A percentile compares a stretch with the other conserved stretches of the same genome.
Conservation (phyloP, 1,140 invertebrate genomes). For the Dendrolimus kikuchii region DNA sequence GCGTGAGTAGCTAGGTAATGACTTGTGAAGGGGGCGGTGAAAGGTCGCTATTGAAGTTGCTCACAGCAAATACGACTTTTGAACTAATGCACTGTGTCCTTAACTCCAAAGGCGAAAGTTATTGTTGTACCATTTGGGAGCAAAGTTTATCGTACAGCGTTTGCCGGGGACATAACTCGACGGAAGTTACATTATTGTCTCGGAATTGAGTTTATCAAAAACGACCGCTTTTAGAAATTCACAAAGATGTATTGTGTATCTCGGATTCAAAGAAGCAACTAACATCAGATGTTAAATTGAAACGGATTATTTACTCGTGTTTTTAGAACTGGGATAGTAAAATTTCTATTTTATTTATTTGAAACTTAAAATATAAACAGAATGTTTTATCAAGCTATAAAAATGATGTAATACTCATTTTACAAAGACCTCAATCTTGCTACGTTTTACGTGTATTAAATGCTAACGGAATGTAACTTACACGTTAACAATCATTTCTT, state of each 20-base stretch:
- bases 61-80: constrained; percentile 20
- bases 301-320: too few species aligned
- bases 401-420: too few species aligned
- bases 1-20: constrained; percentile 30
- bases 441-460: too few species aligned
- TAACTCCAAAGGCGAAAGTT: constrained; percentile 13
- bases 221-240: constrained; percentile 10
- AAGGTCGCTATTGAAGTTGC: constrained; percentile 16
- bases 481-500: too few species aligned
- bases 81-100: constrained; percentile 21
- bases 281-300: too few species aligned
- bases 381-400: too few species aligned
- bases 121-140: constrained; percentile 17
- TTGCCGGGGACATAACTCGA: constrained; percentile 14
- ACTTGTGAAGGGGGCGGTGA: constrained; percentile 25
- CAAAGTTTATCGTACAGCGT: constrained; percentile 13
- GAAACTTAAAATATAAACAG: too few species aligned
- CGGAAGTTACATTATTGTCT: constrained; percentile 18
- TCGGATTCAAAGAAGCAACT: too few species aligned
- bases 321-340: too few species aligned
- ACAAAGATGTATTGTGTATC: constrained; percentile 2
- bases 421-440: too few species aligned
- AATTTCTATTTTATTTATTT: too few species aligned
- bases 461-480: too few species aligned
- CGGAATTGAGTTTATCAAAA: constrained; percentile 21